Percentiles rank a stretch among this genome's conserved stretches.
Evolutionary conservation across 2,888 invertebrate species (phyloP).

Genomic region (Caenorhabditis macrosperma): DNA sequence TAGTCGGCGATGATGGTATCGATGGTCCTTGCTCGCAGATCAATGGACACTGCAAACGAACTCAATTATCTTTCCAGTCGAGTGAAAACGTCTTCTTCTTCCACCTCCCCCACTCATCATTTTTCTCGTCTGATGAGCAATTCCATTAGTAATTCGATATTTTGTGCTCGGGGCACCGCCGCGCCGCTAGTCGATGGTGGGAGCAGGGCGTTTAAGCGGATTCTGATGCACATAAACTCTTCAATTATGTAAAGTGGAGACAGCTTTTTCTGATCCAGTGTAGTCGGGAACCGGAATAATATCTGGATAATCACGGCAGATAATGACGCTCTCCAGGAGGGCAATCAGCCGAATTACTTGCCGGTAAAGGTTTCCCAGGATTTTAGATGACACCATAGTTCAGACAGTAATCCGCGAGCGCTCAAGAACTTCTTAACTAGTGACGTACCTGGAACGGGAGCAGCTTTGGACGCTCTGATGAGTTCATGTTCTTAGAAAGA

Average conservation of each 20-base stretch:
- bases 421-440: not conserved
- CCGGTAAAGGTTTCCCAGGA: too few species aligned
- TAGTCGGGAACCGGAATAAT: too few species aligned
- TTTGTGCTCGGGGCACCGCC: not conserved
- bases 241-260: slow-evolving; percentile 1
- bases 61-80: not conserved
- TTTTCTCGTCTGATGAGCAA: slow-evolving; percentile 17
- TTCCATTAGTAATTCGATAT: slow-evolving; percentile 21
- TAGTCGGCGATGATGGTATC: slow-evolving; percentile 76
- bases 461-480: not conserved
- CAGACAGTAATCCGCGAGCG: too few species aligned
- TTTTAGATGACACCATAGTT: too few species aligned
- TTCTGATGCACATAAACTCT: not conserved
- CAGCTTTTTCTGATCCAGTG: not conserved
- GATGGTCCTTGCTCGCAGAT: slow-evolving; percentile 79
- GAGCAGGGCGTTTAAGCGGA: not conserved
- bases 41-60: slow-evolving; percentile 73
- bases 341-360: too few species aligned
- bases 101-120: not conserved
- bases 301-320: not conserved
- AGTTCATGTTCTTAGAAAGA: not conserved
- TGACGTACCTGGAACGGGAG: slow-evolving; percentile 6
- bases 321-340: not conserved
- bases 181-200: not conserved
- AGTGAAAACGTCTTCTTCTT: not conserved